A percentile compares a stretch with the other conserved stretches of the same genome.
These are phyloP conservation scores for Morus bassanus DNA, from an alignment of 2,797 vertebrate species.

Conservation along the genomic window DNA sequence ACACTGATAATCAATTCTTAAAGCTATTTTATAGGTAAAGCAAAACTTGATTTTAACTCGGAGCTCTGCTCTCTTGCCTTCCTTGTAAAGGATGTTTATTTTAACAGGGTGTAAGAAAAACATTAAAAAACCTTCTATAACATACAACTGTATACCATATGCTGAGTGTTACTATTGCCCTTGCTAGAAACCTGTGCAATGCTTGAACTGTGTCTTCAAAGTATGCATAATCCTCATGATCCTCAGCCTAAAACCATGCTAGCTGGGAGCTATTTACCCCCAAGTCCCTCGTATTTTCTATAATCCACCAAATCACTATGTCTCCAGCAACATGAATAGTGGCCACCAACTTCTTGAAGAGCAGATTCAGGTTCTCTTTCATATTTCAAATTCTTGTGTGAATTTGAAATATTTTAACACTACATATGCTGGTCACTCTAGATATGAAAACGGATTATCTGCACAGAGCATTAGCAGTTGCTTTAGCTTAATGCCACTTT, in stretches of 20 bases:
- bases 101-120: neutral
- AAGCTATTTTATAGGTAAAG: neutral
- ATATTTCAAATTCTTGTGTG: neutral
- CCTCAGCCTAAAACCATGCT: neutral
- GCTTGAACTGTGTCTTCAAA: neutral
- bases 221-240: neutral
- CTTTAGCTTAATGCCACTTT: neutral
- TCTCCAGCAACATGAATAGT: neutral
- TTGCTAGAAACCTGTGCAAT: neutral
- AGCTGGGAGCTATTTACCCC: neutral
- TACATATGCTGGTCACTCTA: neutral
- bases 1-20: neutral
- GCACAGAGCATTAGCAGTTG: neutral
- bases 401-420: neutral
- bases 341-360: neutral
- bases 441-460: neutral
- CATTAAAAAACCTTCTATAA: neutral
- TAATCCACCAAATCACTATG: neutral
- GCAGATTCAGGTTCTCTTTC: neutral
- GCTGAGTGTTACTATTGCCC: neutral
- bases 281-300: too few relatives aligned
- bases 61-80: neutral
- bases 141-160: neutral
- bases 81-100: neutral
- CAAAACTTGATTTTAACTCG: neutral